Evolutionary conservation across 2,113 vertebrate species (phyloP).

Genomic region (Aldabrachelys gigantea): DNA sequence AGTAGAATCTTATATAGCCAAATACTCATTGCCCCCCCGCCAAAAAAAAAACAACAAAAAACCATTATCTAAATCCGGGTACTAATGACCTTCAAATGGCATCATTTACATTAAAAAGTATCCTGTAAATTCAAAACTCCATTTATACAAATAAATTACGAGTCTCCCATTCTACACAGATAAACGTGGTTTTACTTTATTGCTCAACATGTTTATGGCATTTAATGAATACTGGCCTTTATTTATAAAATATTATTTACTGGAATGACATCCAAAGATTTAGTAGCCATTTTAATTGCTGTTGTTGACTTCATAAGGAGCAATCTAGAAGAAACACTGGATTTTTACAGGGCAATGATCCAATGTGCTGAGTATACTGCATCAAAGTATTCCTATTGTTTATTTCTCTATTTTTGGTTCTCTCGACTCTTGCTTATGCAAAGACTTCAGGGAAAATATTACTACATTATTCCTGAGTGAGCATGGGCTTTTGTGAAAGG

Average conservation of each 20-base stretch:
- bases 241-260: neutral
- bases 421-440: conserved; percentile 6
- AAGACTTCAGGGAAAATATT: neutral
- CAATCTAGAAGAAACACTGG: conserved; percentile 16
- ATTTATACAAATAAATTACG: conserved; percentile 49
- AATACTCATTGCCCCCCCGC: neutral
- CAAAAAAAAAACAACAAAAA: neutral
- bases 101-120: conserved; percentile 18
- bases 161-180: conserved; percentile 35
- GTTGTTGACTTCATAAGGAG: conserved; percentile 30
- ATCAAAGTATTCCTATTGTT: neutral
- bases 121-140: conserved; percentile 58
- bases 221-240: neutral
- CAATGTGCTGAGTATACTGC: neutral
- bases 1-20: neutral
- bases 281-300: conserved; percentile 48
- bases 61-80: conserved; percentile 44
- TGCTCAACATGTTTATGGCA: conserved; percentile 5
- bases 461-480: neutral
- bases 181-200: conserved; percentile 12
- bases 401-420: neutral
- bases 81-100: neutral
- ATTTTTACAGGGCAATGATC: conserved; percentile 48
- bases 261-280: conserved; percentile 52
- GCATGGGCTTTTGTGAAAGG: neutral